Percentiles rank a stretch among this genome's conserved stretches.
These are phyloP conservation scores for Spheniscus humboldti DNA, from an alignment of 2,797 vertebrate species.

Conservation along the genomic window DNA sequence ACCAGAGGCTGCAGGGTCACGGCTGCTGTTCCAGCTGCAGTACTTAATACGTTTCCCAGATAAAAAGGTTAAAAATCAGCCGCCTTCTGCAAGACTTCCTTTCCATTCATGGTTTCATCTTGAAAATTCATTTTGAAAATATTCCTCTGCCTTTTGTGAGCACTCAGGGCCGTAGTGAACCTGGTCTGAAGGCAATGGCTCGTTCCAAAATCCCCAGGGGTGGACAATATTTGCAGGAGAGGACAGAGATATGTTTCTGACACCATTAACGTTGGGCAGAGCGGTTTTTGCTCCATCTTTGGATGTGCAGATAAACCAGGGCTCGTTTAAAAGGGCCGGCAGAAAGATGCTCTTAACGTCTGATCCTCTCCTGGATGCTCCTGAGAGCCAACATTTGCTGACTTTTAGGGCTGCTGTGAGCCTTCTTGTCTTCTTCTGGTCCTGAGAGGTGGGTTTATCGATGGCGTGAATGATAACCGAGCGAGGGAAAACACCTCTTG, in stretches of 20 bases:
- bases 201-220: background rate
- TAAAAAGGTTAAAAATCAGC: background rate
- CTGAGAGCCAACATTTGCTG: too few relatives aligned
- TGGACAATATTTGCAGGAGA: background rate
- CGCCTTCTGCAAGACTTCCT: background rate
- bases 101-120: background rate
- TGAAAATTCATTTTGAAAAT: background rate
- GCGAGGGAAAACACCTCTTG: background rate
- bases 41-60: rapidly evolving
- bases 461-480: rapidly evolving
- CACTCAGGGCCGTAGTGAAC: background rate
- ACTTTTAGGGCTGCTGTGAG: background rate
- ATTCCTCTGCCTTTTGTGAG: background rate
- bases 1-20: too few relatives aligned
- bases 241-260: background rate
- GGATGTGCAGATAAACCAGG: background rate
- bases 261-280: background rate
- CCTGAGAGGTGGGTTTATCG: background rate
- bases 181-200: background rate
- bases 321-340: background rate
- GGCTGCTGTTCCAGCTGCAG: background rate
- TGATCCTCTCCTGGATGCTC: background rate
- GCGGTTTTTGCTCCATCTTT: background rate
- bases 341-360: background rate
- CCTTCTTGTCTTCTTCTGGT: background rate